Evolutionary conservation across 1,140 invertebrate species (phyloP).

Genomic region (Ladona fulva): DNA sequence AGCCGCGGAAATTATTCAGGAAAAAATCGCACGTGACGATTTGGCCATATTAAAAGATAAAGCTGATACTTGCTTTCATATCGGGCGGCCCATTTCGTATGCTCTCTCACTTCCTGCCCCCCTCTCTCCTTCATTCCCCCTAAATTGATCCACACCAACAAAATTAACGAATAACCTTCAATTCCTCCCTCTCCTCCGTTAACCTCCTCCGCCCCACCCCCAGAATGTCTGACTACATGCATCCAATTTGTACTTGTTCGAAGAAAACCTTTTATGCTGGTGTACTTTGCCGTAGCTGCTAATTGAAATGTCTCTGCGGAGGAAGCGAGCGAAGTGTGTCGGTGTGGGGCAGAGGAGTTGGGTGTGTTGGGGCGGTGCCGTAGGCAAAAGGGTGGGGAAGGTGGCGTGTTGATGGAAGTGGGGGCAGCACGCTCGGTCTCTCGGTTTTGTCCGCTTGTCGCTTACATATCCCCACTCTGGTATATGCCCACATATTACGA

Average conservation of each 20-base stretch:
- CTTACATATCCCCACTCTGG: background rate
- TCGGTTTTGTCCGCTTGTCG: conserved; percentile 2
- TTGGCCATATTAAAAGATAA: too few species aligned
- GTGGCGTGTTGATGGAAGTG: background rate
- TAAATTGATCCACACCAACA: background rate
- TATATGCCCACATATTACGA: background rate
- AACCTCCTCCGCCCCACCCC: background rate
- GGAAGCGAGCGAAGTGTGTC: background rate
- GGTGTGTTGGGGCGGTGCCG: background rate
- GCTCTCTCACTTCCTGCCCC: too few species aligned
- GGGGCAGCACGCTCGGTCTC: background rate
- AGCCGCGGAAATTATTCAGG: too few species aligned
- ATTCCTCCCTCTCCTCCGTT: background rate
- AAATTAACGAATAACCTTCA: background rate
- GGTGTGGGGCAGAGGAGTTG: background rate
- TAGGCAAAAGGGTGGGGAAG: background rate
- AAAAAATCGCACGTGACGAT: too few species aligned
- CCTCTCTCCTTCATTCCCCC: background rate
- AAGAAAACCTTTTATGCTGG: conserved; percentile 5
- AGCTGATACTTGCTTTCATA: too few species aligned
- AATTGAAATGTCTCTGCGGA: background rate
- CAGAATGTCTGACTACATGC: background rate
- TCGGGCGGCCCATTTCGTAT: too few species aligned
- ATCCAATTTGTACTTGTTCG: conserved; percentile 9
- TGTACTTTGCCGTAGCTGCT: background rate